Evolutionary conservation across 2,797 vertebrate species (phyloP).

Genomic region (Sardinella longiceps): DNA sequence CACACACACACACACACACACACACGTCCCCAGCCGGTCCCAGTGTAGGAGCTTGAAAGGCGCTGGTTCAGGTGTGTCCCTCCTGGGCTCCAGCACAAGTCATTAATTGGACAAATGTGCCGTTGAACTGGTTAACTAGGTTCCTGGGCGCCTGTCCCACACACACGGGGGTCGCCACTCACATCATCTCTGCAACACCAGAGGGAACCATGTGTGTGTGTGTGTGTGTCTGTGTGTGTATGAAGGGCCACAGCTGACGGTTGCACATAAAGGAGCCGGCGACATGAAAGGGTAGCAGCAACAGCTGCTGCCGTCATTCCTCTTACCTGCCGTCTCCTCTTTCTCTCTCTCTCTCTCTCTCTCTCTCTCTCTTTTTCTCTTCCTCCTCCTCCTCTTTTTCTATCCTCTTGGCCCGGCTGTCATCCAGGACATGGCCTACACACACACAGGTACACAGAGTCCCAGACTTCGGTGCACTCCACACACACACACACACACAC

Average conservation of each 20-base stretch:
- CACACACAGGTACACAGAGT: not conserved
- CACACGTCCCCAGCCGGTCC: constrained; percentile 30
- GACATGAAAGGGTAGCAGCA: constrained; percentile 62
- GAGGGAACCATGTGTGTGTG: constrained; percentile 30
- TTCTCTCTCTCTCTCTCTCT: not conserved
- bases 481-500: not conserved
- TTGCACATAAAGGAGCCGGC: constrained; percentile 51
- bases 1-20: not conserved
- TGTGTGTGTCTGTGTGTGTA: constrained; percentile 32
- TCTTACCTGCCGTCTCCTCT: constrained; percentile 11
- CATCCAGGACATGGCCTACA: not conserved
- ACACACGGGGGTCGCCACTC: constrained; percentile 54
- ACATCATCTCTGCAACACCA: constrained; percentile 43
- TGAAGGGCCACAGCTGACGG: constrained; percentile 66
- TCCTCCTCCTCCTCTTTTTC: constrained; percentile 28
- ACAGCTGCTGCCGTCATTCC: constrained; percentile 69
- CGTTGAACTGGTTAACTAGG: constrained; percentile 65
- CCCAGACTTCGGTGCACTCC: too few relatives aligned
- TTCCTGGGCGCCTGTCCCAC: constrained; percentile 48
- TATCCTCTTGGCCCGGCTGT: not conserved
- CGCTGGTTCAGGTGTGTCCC: constrained; percentile 70
- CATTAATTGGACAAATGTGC: constrained; percentile 66
- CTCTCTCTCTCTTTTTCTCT: not conserved
- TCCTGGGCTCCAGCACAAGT: constrained; percentile 35
- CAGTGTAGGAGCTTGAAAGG: constrained; percentile 46